These are phyloP conservation scores for Drosophila kurseongensis DNA, from an alignment of 1,140 invertebrate species.

Conservation along the genomic window DNA sequence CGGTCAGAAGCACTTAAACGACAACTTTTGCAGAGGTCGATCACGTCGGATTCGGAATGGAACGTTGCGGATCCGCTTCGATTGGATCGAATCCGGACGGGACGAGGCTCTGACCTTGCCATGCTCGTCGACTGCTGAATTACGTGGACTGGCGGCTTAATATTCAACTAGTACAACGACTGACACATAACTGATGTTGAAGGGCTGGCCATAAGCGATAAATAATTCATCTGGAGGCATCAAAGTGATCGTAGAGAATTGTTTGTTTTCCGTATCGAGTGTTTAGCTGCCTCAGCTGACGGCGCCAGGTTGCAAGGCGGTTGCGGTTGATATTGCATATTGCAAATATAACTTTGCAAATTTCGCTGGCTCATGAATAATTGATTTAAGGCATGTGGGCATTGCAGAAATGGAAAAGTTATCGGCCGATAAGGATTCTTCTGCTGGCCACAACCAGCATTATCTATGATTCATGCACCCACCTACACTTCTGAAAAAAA, in stretches of 20 bases:
- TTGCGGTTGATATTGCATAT: slow-evolving; percentile 16
- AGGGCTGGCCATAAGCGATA: slow-evolving; percentile 38
- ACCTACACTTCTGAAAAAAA: slow-evolving; percentile 23
- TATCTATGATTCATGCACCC: slow-evolving; percentile 32
- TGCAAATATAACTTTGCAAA: slow-evolving; percentile 14
- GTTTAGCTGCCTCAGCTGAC: slow-evolving; percentile 2
- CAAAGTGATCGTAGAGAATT: slow-evolving; percentile 30
- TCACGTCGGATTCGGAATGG: slow-evolving; percentile 32
- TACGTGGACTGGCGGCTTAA: slow-evolving; percentile 35
- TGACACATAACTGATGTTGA: slow-evolving; percentile 53
- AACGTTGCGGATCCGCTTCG: slow-evolving; percentile 28
- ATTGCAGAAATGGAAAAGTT: slow-evolving; percentile 26
- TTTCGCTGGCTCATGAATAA: slow-evolving; percentile 39
- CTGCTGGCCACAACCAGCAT: neutral
- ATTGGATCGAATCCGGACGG: slow-evolving; percentile 30
- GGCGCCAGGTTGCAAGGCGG: slow-evolving; percentile 11
- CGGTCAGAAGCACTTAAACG: slow-evolving; percentile 12
- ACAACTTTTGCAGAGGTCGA: slow-evolving; percentile 30
- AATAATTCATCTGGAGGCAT: slow-evolving; percentile 60
- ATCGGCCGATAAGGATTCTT: slow-evolving; percentile 30
- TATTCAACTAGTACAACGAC: slow-evolving; percentile 26
- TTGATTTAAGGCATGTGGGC: slow-evolving; percentile 24
- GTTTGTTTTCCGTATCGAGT: slow-evolving; percentile 39
- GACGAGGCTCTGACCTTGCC: slow-evolving; percentile 53
- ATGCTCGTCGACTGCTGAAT: slow-evolving; percentile 20